Conservation (phyloP, 2,888 invertebrate species). For the Scaptomyza tumidula region DNA sequence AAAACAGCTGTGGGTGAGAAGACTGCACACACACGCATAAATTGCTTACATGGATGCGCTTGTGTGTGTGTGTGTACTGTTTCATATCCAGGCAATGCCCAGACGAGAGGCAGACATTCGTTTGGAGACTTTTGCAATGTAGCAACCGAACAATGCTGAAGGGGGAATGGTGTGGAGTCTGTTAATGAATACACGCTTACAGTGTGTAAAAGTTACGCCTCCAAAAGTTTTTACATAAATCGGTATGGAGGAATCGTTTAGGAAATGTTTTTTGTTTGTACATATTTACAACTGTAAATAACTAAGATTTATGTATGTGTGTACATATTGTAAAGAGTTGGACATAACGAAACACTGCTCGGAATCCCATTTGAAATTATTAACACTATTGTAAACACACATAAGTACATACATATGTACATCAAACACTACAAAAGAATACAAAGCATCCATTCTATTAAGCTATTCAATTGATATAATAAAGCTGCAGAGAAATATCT, state of each 20-base stretch:
- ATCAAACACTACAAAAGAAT: not conserved
- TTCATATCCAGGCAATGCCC: conserved; percentile 30
- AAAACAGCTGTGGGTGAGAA: conserved; percentile 41
- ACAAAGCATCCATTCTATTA: not conserved
- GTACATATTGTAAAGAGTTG: not conserved
- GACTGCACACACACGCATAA: conserved; percentile 16
- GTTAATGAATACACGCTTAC: conserved; percentile 27
- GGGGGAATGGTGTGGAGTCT: conserved; percentile 4
- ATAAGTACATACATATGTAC: not conserved
- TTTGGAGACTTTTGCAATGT: conserved; percentile 44
- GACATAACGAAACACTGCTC: not conserved
- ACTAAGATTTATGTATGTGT: not conserved
- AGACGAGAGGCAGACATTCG: conserved; percentile 61
- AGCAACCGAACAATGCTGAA: conserved; percentile 4
- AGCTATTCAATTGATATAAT: not conserved
- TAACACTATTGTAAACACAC: not conserved
- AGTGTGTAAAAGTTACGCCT: conserved; percentile 12
- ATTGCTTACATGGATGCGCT: not conserved
- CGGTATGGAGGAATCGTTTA: not conserved
- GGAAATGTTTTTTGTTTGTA: not conserved
- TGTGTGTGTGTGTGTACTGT: not conserved
- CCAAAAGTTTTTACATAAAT: not conserved
- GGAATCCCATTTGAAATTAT: not conserved
- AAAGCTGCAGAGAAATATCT: not conserved
- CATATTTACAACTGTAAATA: not conserved